Percentiles rank a stretch among this genome's conserved stretches.
Conservation (phyloP, 1,140 invertebrate species). For the Zaprionus camerounensis region DNA sequence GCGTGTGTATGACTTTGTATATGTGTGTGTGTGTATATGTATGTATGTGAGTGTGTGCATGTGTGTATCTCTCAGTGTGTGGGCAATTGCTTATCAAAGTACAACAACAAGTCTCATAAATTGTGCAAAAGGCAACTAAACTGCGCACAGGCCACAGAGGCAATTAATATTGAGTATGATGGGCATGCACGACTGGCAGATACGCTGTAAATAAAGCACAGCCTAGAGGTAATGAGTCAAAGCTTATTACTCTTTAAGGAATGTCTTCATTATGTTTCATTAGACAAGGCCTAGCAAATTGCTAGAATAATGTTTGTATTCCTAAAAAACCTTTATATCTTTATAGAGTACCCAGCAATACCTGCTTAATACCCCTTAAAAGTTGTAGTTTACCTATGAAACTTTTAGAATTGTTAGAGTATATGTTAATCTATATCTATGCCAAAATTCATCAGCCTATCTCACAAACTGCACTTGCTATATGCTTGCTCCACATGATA, state of each 20-base stretch:
- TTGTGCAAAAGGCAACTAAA: constrained; percentile 44
- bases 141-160: constrained; percentile 37
- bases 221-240: neutral
- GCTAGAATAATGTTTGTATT: too few species aligned
- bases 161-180: constrained; percentile 6
- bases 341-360: neutral
- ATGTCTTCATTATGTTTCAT: too few species aligned
- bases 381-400: neutral
- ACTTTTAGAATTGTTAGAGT: neutral
- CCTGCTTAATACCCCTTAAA: neutral
- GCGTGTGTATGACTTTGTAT: neutral
- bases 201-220: neutral
- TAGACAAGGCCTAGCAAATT: too few species aligned
- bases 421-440: neutral
- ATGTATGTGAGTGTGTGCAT: neutral
- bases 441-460: neutral
- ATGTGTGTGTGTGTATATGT: neutral
- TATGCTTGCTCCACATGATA: neutral
- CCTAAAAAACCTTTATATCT: neutral
- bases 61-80: neutral
- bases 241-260: too few species aligned
- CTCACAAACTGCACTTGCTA: neutral
- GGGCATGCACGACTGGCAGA: neutral
- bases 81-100: constrained; percentile 29
- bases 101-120: constrained; percentile 19